phyloP scores from a whole-genome alignment of 2,113 vertebrate species.

The Sphyrna mokarran region DNA sequence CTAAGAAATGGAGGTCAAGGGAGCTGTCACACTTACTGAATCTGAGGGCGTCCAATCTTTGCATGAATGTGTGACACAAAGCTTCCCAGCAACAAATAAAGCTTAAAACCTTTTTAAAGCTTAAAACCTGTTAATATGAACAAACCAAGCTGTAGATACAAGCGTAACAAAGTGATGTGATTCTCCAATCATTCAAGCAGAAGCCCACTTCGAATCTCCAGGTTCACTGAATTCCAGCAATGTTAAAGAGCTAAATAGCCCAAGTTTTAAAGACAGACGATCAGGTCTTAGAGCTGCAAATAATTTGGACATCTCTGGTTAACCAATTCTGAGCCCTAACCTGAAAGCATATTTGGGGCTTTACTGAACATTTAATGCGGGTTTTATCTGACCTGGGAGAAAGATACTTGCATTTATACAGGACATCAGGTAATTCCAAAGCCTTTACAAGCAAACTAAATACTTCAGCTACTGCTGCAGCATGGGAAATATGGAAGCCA shows the following conservation, averaged over 20 bases:
- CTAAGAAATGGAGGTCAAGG: not conserved
- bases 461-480: not conserved
- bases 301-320: not conserved
- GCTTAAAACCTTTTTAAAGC: not conserved
- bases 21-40: not conserved
- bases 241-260: not conserved
- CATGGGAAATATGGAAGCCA: not conserved
- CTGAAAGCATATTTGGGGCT: not conserved
- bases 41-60: not conserved
- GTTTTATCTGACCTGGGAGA: not conserved
- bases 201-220: not conserved
- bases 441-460: not conserved
- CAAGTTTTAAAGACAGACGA: not conserved
- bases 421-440: not conserved
- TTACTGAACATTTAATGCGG: not conserved
- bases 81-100: not conserved
- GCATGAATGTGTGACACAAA: not conserved
- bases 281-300: not conserved
- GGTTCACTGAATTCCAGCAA: not conserved
- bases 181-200: not conserved
- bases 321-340: not conserved
- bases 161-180: not conserved
- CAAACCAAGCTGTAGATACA: not conserved
- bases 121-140: not conserved
- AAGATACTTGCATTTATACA: not conserved